These are phyloP conservation scores for Apodemia zela DNA, from an alignment of 2,888 invertebrate species.

Conservation along the genomic window DNA sequence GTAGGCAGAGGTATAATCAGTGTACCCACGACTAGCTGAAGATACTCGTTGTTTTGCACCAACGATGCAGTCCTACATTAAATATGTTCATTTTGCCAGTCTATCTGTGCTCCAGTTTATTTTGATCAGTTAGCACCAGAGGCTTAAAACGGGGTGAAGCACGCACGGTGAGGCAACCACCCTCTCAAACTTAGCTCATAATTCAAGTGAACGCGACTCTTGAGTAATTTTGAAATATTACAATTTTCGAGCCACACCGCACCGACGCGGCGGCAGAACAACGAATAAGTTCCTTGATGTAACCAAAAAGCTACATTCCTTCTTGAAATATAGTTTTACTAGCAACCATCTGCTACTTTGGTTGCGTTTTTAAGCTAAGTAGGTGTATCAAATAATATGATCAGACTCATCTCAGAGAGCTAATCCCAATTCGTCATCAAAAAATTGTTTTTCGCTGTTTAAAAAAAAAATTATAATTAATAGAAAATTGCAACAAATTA, in stretches of 20 bases:
- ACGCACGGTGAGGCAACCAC: conserved; percentile 61
- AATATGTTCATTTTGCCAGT: neutral
- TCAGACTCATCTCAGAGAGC: too few species aligned
- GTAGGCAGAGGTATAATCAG: too few species aligned
- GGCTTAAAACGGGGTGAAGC: conserved; percentile 69
- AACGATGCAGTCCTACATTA: neutral
- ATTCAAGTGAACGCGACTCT: conserved; percentile 79
- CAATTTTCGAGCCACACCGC: conserved; percentile 72
- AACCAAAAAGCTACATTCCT: conserved; percentile 16
- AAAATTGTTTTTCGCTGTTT: too few species aligned
- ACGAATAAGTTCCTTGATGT: conserved; percentile 31
- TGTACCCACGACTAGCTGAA: too few species aligned
- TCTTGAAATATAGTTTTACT: neutral
- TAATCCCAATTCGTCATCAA: too few species aligned
- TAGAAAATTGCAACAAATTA: too few species aligned
- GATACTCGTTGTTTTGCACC: too few species aligned
- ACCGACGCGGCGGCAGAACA: conserved; percentile 41
- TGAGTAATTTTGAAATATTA: conserved; percentile 81
- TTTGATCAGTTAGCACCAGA: conserved; percentile 73
- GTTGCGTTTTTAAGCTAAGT: neutral
- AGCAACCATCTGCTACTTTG: neutral
- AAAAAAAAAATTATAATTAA: too few species aligned
- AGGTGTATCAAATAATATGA: too few species aligned
- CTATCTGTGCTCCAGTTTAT: conserved; percentile 52
- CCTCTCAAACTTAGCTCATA: conserved; percentile 71